Evolutionary conservation across 2,797 vertebrate species (phyloP), one percentile per base, ranked within the genome.

Genomic region (Pygocentrus nattereri): DNA sequence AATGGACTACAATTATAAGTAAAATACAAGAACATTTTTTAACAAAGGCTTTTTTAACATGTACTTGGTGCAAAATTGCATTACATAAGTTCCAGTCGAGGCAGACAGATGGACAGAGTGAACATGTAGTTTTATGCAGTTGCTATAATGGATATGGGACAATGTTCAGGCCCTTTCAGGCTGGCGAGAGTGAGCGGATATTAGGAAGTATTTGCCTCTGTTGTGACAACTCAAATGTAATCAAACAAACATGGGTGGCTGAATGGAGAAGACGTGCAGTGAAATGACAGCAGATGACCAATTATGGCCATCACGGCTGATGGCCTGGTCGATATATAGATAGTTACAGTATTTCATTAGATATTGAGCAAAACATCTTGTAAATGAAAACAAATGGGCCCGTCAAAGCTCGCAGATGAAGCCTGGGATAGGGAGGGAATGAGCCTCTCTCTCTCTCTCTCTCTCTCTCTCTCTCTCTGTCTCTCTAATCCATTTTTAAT

Each of bases 381-480:
- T 86, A 91, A 93, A 94, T 93, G 90, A 91, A 91, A 93, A 93
- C 91, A 94, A 94, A 94, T 94, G 91, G 87, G 86, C 86, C 88
- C 92, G 90, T 91, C 91, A 91, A 80, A 83, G 85, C 61, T 78
- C 85, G 62, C 76, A 84, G 80, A 85, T 85, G 16, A 65, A 81
- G 30, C 70, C 67, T 74, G 77, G 75, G 72, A 79, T 79, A 84
- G 85, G 56, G 76, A 54, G 81, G 54, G 74, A 82, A 84, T 82
- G 61, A 69, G 74, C 81, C 65, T 64, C 74, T 58, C 52, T 68
- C 38, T 61, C 31, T 71, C 62, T 56, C 27, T 67, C 41, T 76
- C 59, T 67, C 62, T 76, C 58, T 49, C 31, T 54, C 47, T 50
- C 15, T 27, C 31, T 56, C 56, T 50, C 50, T 59, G 58, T 34